These are phyloP conservation scores for Aleadryas rufinucha DNA, from an alignment of 2,113 vertebrate species.

Conservation along the genomic window DNA sequence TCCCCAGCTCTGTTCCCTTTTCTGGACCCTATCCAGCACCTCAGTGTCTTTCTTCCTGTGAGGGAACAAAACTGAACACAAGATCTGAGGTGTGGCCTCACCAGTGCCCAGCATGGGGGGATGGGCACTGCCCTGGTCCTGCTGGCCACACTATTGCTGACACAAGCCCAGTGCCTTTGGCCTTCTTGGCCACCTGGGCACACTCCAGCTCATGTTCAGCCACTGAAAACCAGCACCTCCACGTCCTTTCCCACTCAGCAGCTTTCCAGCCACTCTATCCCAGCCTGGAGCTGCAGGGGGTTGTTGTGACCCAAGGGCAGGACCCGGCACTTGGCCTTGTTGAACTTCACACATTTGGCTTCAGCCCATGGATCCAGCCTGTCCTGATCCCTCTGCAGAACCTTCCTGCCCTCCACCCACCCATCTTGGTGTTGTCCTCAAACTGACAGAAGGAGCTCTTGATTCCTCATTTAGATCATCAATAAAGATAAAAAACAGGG, in stretches of 20 bases:
- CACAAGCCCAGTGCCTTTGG: background rate
- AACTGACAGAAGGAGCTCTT: background rate
- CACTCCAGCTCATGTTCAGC: background rate
- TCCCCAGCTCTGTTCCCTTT: background rate
- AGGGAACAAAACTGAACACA: background rate
- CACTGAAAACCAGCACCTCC: background rate
- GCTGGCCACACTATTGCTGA: background rate
- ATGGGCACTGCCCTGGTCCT: background rate
- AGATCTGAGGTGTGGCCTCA: background rate
- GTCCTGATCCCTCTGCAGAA: background rate
- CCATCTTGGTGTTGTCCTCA: fast-evolving
- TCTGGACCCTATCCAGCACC: background rate
- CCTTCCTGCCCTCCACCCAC: background rate
- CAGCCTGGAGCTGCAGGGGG: background rate
- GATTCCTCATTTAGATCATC: background rate
- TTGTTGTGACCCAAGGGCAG: background rate
- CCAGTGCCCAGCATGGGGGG: background rate
- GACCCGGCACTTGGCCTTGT: background rate
- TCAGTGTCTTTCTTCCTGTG: background rate
- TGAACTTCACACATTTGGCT: background rate
- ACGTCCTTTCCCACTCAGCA: background rate
- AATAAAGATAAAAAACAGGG: background rate
- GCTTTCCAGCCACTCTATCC: background rate
- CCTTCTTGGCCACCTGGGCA: background rate
- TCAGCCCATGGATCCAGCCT: background rate